Conservation (phyloP, 2,888 invertebrate genomes). For the Scaptomyza caliginosa region DNA sequence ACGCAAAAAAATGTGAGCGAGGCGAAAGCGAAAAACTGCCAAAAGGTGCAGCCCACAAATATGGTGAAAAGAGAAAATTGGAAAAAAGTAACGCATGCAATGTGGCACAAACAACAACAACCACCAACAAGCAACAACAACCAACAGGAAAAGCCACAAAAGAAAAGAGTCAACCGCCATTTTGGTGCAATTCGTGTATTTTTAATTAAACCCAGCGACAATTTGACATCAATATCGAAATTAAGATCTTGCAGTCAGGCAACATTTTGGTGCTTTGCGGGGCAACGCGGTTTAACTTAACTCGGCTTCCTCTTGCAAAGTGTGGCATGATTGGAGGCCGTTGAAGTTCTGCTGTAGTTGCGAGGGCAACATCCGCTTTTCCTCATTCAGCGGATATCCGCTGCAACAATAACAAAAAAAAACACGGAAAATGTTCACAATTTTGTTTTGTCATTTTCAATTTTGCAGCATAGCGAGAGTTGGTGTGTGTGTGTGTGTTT, state of each 20-base stretch:
- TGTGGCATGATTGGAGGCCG: slow-evolving; percentile 19
- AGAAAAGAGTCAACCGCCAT: slow-evolving; percentile 1
- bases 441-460: slow-evolving; percentile 74
- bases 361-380: slow-evolving; percentile 53
- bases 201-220: slow-evolving; percentile 77
- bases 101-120: slow-evolving; percentile 8
- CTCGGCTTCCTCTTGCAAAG: neutral
- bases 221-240: slow-evolving; percentile 80
- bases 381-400: slow-evolving; percentile 68
- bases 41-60: slow-evolving; percentile 12
- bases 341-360: slow-evolving; percentile 10
- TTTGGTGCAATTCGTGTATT: slow-evolving; percentile 54
- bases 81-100: slow-evolving; percentile 2
- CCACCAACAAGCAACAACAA: neutral
- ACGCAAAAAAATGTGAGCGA: neutral
- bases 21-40: neutral
- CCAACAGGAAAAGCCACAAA: neutral
- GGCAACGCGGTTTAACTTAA: slow-evolving; percentile 26
- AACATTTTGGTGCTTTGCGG: slow-evolving; percentile 12
- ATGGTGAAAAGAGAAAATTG: slow-evolving; percentile 20
- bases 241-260: slow-evolving; percentile 73
- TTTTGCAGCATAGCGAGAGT: slow-evolving; percentile 45
- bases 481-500: slow-evolving; percentile 20
- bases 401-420: slow-evolving; percentile 45
- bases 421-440: slow-evolving; percentile 31